Evolutionary conservation across 1,140 invertebrate species (phyloP).

Genomic region (Gryllus bimaculatus): DNA sequence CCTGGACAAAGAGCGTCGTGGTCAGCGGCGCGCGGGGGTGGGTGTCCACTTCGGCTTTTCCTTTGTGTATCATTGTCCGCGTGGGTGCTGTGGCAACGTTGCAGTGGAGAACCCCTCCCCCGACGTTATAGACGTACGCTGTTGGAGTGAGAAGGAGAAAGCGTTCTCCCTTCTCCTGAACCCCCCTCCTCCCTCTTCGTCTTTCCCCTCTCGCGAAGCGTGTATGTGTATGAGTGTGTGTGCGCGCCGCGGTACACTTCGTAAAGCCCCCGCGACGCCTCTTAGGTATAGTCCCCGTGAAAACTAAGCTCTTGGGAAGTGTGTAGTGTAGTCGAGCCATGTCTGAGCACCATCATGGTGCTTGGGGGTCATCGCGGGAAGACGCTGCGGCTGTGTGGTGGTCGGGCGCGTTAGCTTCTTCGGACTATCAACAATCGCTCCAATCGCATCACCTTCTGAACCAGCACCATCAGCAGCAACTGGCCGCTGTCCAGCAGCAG

Average conservation of each 20-base stretch:
- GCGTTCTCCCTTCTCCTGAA: slow-evolving; percentile 29
- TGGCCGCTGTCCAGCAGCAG: slow-evolving; percentile 52
- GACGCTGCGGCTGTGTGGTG: slow-evolving; percentile 54
- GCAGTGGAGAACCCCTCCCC: slow-evolving; percentile 26
- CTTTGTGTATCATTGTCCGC: slow-evolving; percentile 33
- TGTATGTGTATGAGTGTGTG: slow-evolving; percentile 18
- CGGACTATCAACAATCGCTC: slow-evolving; percentile 37
- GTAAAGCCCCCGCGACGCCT: slow-evolving; percentile 15
- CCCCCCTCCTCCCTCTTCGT: slow-evolving; percentile 22
- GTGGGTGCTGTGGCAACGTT: slow-evolving; percentile 32
- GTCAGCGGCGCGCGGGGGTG: slow-evolving; percentile 12
- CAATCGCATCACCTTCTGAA: slow-evolving; percentile 40
- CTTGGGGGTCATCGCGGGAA: slow-evolving; percentile 29
- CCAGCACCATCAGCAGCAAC: slow-evolving; percentile 35
- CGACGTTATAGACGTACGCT: slow-evolving; percentile 30
- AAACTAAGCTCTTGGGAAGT: slow-evolving; percentile 15
- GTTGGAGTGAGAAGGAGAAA: slow-evolving; percentile 20
- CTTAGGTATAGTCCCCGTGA: slow-evolving; percentile 13
- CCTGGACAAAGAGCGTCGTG: slow-evolving; percentile 14
- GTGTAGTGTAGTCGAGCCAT: slow-evolving; percentile 20
- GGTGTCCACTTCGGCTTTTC: slow-evolving; percentile 33
- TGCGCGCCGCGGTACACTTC: slow-evolving; percentile 20
- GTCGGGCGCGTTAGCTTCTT: slow-evolving; percentile 35
- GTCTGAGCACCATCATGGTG: slow-evolving; percentile 23
- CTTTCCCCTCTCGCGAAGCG: slow-evolving; percentile 21